These are phyloP conservation scores for Thryonomys swinderianus DNA, from an alignment of 2,113 vertebrate species.

Conservation along the genomic window DNA sequence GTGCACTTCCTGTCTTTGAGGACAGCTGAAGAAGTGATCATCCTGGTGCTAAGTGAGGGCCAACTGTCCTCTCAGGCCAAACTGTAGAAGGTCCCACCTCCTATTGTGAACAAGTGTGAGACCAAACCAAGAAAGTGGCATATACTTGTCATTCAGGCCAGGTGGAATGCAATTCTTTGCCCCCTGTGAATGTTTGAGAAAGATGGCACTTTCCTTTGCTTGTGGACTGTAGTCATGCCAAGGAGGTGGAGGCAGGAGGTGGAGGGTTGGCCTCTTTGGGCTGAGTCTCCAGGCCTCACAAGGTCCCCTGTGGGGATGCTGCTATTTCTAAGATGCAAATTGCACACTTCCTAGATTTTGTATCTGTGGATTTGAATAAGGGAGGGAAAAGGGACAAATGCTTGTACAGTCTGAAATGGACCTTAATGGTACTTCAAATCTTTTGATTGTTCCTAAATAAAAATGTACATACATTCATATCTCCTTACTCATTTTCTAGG, in stretches of 20 bases:
- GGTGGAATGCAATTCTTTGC: conserved; percentile 62
- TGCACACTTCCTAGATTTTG: conserved; percentile 90
- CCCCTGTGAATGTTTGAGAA: conserved; percentile 71
- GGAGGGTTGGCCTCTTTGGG: background rate
- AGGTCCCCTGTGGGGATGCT: conserved; percentile 87
- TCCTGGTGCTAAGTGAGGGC: conserved; percentile 55
- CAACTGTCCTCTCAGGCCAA: conserved; percentile 61
- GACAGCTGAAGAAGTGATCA: background rate
- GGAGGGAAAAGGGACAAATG: conserved; percentile 85
- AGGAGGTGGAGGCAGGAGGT: background rate
- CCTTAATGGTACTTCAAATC: conserved; percentile 83
- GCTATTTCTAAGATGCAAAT: conserved; percentile 90
- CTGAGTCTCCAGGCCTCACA: conserved; percentile 80
- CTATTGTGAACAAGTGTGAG: background rate
- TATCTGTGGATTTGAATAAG: conserved; percentile 86
- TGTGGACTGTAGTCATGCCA: conserved; percentile 75
- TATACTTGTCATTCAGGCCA: background rate
- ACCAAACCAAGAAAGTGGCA: background rate
- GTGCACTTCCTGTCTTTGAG: conserved; percentile 70
- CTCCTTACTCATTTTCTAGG: conserved; percentile 48
- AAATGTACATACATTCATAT: conserved; percentile 79
- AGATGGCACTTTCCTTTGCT: conserved; percentile 72
- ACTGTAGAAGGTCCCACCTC: conserved; percentile 57
- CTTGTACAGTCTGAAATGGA: conserved; percentile 88
- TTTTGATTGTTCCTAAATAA: conserved; percentile 90